These are phyloP conservation scores for Alethe castanea DNA, from an alignment of 2,113 vertebrate species.

Conservation along the genomic window DNA sequence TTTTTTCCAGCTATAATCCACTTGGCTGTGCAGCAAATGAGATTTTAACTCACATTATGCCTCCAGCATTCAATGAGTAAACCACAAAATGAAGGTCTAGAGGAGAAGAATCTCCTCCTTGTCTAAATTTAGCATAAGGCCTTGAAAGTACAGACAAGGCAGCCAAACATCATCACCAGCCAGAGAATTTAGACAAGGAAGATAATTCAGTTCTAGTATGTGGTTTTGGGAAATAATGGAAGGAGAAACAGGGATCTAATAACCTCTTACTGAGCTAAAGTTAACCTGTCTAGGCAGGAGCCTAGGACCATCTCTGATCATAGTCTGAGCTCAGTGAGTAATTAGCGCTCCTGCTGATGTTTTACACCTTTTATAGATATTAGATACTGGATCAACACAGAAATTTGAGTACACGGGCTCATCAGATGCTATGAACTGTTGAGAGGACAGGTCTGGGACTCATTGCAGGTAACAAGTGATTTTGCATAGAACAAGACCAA, in stretches of 20 bases:
- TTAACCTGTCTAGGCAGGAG: not conserved
- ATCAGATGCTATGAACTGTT: not conserved
- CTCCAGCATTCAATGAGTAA: not conserved
- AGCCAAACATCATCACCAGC: not conserved
- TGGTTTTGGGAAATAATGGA: not conserved
- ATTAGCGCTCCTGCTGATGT: not conserved
- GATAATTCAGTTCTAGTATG: not conserved
- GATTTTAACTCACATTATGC: not conserved
- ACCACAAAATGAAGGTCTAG: not conserved
- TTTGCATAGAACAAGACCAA: not conserved
- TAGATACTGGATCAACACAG: not conserved
- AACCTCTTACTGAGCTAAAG: not conserved
- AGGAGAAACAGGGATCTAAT: not conserved
- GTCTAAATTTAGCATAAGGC: not conserved
- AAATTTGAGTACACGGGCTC: rapidly evolving
- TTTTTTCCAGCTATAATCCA: not conserved
- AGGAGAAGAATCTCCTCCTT: not conserved
- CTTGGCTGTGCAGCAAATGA: not conserved
- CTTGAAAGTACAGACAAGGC: not conserved
- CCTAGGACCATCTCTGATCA: not conserved
- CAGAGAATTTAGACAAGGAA: not conserved
- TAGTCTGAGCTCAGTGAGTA: not conserved
- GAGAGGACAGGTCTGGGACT: not conserved
- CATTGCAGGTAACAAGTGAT: not conserved
- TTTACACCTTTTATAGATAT: not conserved